Base-by-base conservation (phyloP, 2,888 invertebrate genomes). In the Idaea biselata region DNA sequence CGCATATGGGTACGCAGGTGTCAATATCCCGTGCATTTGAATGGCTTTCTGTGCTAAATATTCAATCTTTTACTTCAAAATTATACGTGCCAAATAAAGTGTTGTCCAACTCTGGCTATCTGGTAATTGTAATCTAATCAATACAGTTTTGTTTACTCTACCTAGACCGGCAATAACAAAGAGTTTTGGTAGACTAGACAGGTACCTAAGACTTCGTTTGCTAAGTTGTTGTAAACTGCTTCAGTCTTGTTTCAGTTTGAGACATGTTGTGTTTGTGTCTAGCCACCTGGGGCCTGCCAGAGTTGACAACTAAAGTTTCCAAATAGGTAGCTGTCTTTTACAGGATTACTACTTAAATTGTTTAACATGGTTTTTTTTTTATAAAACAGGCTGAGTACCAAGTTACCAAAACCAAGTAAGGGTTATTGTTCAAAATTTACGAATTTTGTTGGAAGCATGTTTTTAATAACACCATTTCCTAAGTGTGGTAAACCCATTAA, bases 1-100 rank as follows among this genome's bases (percentile, higher is more conserved):
- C 66, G 64, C 72, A 72, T 70, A 69, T 66, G 69, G 65, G 62
- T 62, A 58, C 66, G 78, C 80, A 80, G 80, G 81, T 76, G 79
- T 59, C 25, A 61, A 53, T 60, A 60, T 63, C 64, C 65, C 63
- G 64, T 63, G 44, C 44, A 67, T 68, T 67, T 61, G 61, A 44
- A 63, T 54, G 64, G 70, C 62, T 68, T 71, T 71, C 18, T 56
- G 18, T 18, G 44, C 11, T 44, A 44, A 44, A 44, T 44, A 14
- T 44, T 8, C 44, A 3, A 14, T 3, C 44, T 44, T 44, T 44
- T 14, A 33, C 25, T 33, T 7, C 11, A 44, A 44, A 44, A 44
- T 8, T 44, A 44, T 44, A 3, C 11, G 44, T 44, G 44, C 44
- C 44, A 11, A 44, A 44, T 44, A 44, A 44, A 11, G 44, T 44